Base-by-base conservation (phyloP, 2,797 vertebrate genomes). In the Poecilia wingei region DNA sequence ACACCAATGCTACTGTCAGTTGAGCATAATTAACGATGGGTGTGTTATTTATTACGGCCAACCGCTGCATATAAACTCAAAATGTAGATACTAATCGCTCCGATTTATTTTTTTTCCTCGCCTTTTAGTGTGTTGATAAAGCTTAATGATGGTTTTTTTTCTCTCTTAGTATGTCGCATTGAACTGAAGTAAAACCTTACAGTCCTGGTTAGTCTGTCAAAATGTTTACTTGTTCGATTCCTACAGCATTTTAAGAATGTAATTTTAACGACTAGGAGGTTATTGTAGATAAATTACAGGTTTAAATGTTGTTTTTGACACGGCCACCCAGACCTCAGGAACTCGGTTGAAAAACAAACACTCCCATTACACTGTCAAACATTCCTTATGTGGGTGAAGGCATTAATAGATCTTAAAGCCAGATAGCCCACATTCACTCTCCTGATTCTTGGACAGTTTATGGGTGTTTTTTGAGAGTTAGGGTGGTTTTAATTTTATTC, bases 1-100 rank as follows among this genome's bases (percentile, higher is more conserved):
- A 79, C 41, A 59, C 70, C 31, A 87, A 72, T 41, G 75, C 18
- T 69, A 47, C 25, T 75, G 13, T 74, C 68, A 46, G 57, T 49
- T 70, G 68, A 43, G 6, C n/a, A 53, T 84, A 80, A 74, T 76
- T 49, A 47, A 66, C 10, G 74, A 28, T 9, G 72, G 45, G 78
- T 61, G 74, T 72, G 20, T 3, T 7, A 72, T 55, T 46, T 3
- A 28, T 70, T 53, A 33, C 47, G 33, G 33, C 25, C 31, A 31
- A 3, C 74, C 46, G 0, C 64, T 3, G 51, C 57, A 22, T 45
- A 55, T 4, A 22, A 31, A n/a, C 39, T 22, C 31, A 51, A 39
- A 49, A 47, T 61, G 41, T 53, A 2, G 9, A 45, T 9, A 16
- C 25, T 22, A 12, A 22, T 41, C 64, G 36, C 1, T 41, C 8